Evolutionary conservation across 2,888 invertebrate species (phyloP).

Genomic region (Drosophila setosimentum): DNA sequence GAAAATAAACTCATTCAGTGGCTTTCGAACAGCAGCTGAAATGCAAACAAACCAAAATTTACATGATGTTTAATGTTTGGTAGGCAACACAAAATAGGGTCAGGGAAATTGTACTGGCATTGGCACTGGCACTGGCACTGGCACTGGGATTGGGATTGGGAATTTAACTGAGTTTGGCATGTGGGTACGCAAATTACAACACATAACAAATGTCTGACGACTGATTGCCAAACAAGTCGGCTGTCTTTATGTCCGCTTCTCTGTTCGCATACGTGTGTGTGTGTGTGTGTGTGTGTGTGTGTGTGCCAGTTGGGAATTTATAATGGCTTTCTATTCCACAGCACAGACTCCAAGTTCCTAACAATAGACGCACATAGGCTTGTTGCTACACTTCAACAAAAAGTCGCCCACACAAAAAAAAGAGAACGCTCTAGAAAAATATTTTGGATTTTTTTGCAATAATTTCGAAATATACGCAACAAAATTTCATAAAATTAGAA

Average conservation of each 20-base stretch:
- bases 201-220: constrained; percentile 77
- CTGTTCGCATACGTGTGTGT: not conserved
- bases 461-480: not conserved
- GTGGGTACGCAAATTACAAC: constrained; percentile 73
- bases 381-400: not conserved
- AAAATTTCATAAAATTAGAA: not conserved
- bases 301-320: constrained; percentile 68
- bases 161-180: constrained; percentile 30
- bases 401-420: not conserved
- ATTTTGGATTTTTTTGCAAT: not conserved
- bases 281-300: constrained; percentile 2
- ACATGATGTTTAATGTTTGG: constrained; percentile 73
- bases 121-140: not conserved
- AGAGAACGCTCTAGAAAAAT: not conserved
- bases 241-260: constrained; percentile 8
- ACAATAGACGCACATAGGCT: constrained; percentile 51
- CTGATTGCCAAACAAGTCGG: constrained; percentile 66
- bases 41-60: constrained; percentile 60
- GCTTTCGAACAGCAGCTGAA: constrained; percentile 11
- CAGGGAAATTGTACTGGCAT: not conserved
- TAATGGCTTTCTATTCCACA: constrained; percentile 63
- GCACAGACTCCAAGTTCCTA: constrained; percentile 17
- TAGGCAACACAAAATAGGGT: constrained; percentile 22
- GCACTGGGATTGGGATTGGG: not conserved
- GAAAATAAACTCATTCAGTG: constrained; percentile 37